These are phyloP conservation scores for Bos taurus DNA, from an alignment of 2,113 vertebrate genomes.

Conservation along the genomic window DNA sequence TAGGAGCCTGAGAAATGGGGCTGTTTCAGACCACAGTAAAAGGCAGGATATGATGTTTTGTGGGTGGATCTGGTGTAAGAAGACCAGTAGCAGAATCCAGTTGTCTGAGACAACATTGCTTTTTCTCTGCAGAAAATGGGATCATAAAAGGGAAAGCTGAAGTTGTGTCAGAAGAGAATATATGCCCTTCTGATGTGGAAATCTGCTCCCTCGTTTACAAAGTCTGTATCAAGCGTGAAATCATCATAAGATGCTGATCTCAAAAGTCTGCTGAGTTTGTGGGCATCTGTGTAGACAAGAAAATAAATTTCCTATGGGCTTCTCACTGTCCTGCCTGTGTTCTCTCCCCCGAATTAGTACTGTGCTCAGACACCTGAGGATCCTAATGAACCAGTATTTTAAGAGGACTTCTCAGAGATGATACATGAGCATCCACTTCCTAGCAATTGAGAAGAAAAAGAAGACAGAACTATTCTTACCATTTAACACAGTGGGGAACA, in stretches of 20 bases:
- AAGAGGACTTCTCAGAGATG: neutral
- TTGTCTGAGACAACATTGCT: neutral
- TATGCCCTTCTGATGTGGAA: neutral
- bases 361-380: neutral
- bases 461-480: neutral
- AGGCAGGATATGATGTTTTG: too few relatives aligned
- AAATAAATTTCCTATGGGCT: neutral
- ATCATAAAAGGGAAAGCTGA: neutral
- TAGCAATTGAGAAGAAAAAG: neutral
- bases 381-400: neutral
- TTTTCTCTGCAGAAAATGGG: neutral
- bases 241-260: neutral
- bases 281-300: neutral
- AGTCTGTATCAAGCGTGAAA: accelerated
- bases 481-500: neutral
- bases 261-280: neutral
- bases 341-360: neutral
- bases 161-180: neutral
- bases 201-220: neutral
- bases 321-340: neutral
- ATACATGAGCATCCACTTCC: neutral
- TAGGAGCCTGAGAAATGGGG: neutral
- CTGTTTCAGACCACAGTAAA: neutral
- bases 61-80: neutral
- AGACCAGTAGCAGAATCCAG: neutral